Conservation (phyloP, 1,140 invertebrate genomes). For the Mactra quadrangularis region DNA sequence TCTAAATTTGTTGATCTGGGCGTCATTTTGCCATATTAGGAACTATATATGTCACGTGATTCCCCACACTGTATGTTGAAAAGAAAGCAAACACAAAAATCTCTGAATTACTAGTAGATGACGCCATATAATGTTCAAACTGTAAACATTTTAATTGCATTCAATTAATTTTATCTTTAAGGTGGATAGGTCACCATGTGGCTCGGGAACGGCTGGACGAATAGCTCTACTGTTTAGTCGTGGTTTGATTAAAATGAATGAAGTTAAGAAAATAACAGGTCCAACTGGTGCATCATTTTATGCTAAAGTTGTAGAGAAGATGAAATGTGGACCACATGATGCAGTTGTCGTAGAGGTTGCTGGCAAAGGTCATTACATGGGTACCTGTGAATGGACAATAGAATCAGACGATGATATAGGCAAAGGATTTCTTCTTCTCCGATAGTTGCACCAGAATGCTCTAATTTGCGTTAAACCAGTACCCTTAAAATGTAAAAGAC, state of each 20-base stretch:
- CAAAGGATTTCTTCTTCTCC: constrained; percentile 64
- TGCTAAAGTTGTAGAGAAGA: constrained; percentile 64
- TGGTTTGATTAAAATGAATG: constrained; percentile 69
- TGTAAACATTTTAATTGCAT: no score
- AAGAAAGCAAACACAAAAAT: no score
- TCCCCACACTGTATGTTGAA: no score
- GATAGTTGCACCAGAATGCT: no score
- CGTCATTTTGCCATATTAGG: no score
- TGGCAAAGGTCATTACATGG: constrained; percentile 78
- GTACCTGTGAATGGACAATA: constrained; percentile 69
- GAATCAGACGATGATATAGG: constrained; percentile 77
- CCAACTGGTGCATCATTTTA: constrained; percentile 71
- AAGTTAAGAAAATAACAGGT: constrained; percentile 74
- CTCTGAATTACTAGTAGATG: no score
- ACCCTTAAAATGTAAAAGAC: no score
- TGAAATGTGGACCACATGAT: constrained; percentile 58
- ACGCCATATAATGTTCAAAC: no score
- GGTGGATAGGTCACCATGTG: constrained; percentile 81
- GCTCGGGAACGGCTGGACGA: constrained; percentile 80
- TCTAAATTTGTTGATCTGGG: no score
- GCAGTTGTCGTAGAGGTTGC: constrained; percentile 79
- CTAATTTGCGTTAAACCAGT: no score
- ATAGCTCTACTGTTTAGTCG: constrained; percentile 77
- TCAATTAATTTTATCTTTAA: constrained; percentile 64
- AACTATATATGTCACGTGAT: no score